These are phyloP conservation scores for Luehdorfia chinensis DNA, from an alignment of 1,140 invertebrate genomes.

Conservation along the genomic window DNA sequence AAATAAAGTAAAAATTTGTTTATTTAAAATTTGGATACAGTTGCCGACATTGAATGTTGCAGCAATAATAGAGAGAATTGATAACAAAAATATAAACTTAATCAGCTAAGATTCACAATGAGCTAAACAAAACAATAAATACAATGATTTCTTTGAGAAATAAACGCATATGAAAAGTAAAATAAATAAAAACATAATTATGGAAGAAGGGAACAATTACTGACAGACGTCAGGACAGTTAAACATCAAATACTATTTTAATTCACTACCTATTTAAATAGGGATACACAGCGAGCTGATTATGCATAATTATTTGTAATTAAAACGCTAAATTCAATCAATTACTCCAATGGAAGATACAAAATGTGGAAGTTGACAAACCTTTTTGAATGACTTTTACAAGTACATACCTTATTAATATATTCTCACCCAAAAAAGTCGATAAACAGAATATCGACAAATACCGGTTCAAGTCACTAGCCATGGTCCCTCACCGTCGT, in stretches of 20 bases:
- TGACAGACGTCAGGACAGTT: too few species aligned
- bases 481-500: constrained; percentile 12
- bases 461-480: not conserved
- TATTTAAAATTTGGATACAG: too few species aligned
- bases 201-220: too few species aligned
- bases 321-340: not conserved
- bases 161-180: constrained; percentile 18
- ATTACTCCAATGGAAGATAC: constrained; percentile 2
- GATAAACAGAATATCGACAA: not conserved
- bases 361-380: not conserved
- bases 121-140: constrained; percentile 25
- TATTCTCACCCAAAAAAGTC: too few species aligned
- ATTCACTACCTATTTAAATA: too few species aligned
- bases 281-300: too few species aligned
- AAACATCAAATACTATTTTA: too few species aligned
- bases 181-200: constrained; percentile 16
- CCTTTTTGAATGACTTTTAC: not conserved
- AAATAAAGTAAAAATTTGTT: too few species aligned
- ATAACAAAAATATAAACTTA: constrained; percentile 23
- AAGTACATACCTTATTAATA: not conserved
- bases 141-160: constrained; percentile 22
- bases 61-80: not conserved
- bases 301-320: too few species aligned
- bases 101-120: constrained; percentile 12
- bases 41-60: constrained; percentile 4